These are phyloP conservation scores for Operophtera brumata DNA, from an alignment of 2,888 invertebrate genomes.

Conservation along the genomic window DNA sequence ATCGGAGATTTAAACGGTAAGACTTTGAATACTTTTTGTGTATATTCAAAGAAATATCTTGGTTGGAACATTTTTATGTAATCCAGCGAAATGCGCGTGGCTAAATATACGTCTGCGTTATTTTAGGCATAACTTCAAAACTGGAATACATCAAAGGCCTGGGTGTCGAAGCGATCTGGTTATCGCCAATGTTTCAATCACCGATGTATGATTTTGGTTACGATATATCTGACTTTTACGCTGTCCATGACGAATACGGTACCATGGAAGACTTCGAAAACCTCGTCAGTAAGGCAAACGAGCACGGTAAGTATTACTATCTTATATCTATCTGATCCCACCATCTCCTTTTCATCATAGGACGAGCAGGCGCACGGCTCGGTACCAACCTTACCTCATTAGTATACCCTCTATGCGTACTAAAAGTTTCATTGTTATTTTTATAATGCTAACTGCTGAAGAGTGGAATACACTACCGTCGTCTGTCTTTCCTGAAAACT, in stretches of 20 bases:
- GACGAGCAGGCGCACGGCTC: no score
- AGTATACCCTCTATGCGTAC: no score
- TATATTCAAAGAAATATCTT: background rate
- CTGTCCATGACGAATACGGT: slow-evolving; percentile 86
- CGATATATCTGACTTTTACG: slow-evolving; percentile 86
- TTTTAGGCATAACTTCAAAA: slow-evolving; percentile 81
- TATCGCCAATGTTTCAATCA: slow-evolving; percentile 86
- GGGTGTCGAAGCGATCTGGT: slow-evolving; percentile 85
- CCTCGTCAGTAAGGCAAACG: slow-evolving; percentile 73
- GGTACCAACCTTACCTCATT: no score
- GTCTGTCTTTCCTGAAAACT: no score
- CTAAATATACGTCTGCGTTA: slow-evolving; percentile 20
- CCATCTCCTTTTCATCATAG: no score
- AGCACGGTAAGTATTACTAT: slow-evolving; percentile 58
- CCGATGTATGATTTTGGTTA: slow-evolving; percentile 92
- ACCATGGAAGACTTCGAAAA: slow-evolving; percentile 85
- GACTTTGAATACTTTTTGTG: slow-evolving; percentile 12
- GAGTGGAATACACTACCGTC: no score
- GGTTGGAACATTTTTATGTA: background rate
- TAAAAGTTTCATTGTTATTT: no score
- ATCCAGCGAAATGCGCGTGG: background rate
- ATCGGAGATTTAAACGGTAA: slow-evolving; percentile 81
- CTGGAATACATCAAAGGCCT: slow-evolving; percentile 83
- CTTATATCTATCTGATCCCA: no score
- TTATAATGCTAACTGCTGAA: no score